Base-by-base conservation (phyloP, 2,797 vertebrate species). In the Bucorvus abyssinicus region DNA sequence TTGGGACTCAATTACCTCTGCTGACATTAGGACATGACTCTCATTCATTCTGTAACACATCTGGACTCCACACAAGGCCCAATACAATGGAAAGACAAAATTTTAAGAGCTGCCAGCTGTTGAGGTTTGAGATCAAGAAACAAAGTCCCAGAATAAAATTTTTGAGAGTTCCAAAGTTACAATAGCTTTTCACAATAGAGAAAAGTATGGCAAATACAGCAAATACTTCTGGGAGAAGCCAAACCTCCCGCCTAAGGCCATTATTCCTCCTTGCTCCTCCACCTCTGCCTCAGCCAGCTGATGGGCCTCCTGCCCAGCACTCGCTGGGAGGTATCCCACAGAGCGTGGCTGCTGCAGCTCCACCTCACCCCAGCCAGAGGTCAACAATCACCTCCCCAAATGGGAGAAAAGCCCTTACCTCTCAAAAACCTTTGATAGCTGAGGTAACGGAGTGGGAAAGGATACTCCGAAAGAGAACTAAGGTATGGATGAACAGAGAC, bases 241-340 rank as follows among this genome's bases (percentile, higher is more conserved):
- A 71, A 85, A 63, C 14, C 40, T n/a, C 13, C n/a, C 78, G 65
- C 16, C 42, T 38, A 60, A 79, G 38, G 47, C 7, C 38, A 75
- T 3, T 26, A 14, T 22, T n/a, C 40, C 47, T 76, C n/a, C 44
- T 34, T 49, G n/a, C 5, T 79, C 24, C 36, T 71, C 34, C 1
- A 1, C 47, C 68, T 34, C n/a, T 23, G 3, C 3, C 21, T 53
- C 59, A 69, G 45, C 3, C 36, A 24, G 57, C 4, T 52, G 26
- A 56, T 26, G 63, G 32, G 14, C 73, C 47, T 61, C 40, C 30
- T 38, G 56, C 18, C 32, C 55, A 30, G 49, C 1, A 2, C 1
- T 2, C 1, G 0, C 29, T 12, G 26, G 30, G 55, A 68, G 23
- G 5, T 10, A 74, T 12, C n/a, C 18, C 0, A 1, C 34, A 29